These are phyloP conservation scores for Drosophila ficusphila DNA, from an alignment of 1,140 invertebrate genomes.

Conservation along the genomic window DNA sequence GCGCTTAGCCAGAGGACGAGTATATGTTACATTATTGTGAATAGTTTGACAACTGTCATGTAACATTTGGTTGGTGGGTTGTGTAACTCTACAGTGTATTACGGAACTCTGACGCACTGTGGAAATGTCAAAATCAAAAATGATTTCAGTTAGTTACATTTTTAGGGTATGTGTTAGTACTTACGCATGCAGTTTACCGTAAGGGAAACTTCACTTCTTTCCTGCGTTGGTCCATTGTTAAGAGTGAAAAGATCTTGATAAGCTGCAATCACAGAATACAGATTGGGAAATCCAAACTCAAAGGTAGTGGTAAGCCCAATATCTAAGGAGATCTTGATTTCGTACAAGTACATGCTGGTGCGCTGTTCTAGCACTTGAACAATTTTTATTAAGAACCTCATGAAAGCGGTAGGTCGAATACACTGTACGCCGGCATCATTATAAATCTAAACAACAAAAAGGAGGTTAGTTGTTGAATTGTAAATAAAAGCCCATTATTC, in stretches of 20 bases:
- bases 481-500: too few relatives aligned
- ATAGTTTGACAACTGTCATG: too few relatives aligned
- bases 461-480: too few relatives aligned
- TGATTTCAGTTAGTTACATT: not conserved
- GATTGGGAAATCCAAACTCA: slow-evolving; percentile 84
- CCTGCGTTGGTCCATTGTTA: slow-evolving; percentile 59
- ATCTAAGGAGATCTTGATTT: slow-evolving; percentile 64
- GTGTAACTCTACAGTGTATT: too few relatives aligned
- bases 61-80: too few relatives aligned
- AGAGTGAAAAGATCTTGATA: slow-evolving; percentile 85
- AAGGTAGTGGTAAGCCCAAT: slow-evolving; percentile 63
- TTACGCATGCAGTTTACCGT: slow-evolving; percentile 63
- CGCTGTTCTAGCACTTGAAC: slow-evolving; percentile 68
- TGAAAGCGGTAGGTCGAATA: slow-evolving; percentile 66
- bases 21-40: too few relatives aligned
- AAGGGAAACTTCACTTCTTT: slow-evolving; percentile 64
- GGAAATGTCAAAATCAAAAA: not conserved
- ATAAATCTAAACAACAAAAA: too few relatives aligned
- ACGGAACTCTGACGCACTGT: not conserved
- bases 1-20: too few relatives aligned
- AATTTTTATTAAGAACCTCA: slow-evolving; percentile 68
- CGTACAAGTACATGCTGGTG: slow-evolving; percentile 58
- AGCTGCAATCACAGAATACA: slow-evolving; percentile 85
- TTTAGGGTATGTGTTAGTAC: slow-evolving; percentile 27
- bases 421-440: slow-evolving; percentile 38